Conservation (phyloP, 2,113 vertebrate species). For the Desmodus rotundus region DNA sequence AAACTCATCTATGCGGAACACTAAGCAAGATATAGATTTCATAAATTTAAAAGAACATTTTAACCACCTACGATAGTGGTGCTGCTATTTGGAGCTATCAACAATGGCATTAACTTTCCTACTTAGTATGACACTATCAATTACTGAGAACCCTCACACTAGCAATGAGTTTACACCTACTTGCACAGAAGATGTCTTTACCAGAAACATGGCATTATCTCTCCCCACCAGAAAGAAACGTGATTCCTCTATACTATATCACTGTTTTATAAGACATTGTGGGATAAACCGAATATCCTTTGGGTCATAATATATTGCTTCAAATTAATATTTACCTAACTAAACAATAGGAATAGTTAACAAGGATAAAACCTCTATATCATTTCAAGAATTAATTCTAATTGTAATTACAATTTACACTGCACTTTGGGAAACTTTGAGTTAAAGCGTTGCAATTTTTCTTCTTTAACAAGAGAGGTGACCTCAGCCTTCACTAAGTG, state of each 20-base stretch:
- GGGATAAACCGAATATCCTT: neutral
- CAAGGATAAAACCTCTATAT: neutral
- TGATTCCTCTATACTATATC: neutral
- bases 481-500: constrained; percentile 58
- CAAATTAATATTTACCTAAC: constrained; percentile 20
- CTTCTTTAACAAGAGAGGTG: constrained; percentile 65
- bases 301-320: neutral
- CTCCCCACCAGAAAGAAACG: neutral
- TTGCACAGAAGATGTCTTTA: neutral
- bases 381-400: constrained; percentile 18
- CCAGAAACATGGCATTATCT: neutral
- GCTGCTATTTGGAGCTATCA: neutral
- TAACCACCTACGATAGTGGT: neutral
- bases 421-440: constrained; percentile 51
- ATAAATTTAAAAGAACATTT: neutral
- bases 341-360: neutral
- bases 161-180: neutral
- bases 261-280: neutral
- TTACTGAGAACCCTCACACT: neutral
- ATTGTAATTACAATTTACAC: constrained; percentile 37
- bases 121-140: neutral
- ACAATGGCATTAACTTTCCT: neutral
- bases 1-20: neutral
- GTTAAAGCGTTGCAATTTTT: constrained; percentile 62
- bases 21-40: neutral